Conservation (phyloP, 2,797 vertebrate genomes). For the Gobionotothen gibberifrons region DNA sequence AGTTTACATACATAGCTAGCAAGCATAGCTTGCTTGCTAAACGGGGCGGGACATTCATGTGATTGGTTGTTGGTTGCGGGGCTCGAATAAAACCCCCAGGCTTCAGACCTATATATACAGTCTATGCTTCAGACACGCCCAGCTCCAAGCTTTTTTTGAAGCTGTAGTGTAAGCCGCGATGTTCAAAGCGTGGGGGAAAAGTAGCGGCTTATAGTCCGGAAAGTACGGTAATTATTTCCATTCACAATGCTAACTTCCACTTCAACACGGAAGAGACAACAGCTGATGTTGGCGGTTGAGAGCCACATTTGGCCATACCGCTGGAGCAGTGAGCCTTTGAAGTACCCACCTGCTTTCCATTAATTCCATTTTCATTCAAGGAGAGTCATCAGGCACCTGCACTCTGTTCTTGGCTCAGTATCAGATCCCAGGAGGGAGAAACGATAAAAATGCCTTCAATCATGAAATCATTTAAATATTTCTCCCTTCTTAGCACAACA, state of each 20-base stretch:
- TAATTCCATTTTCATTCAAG: conserved; percentile 72
- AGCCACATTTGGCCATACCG: conserved; percentile 57
- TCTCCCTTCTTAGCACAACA: conserved; percentile 18
- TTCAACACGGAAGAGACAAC: conserved; percentile 48
- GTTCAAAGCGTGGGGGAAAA: too few relatives aligned
- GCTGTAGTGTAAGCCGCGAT: too few relatives aligned
- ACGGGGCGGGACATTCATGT: too few relatives aligned
- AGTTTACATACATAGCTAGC: too few relatives aligned
- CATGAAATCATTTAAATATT: conserved; percentile 33
- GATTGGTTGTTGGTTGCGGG: too few relatives aligned
- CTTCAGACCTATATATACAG: too few relatives aligned
- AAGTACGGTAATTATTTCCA: conserved; percentile 70
- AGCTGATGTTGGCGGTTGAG: conserved; percentile 64
- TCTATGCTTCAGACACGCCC: too few relatives aligned
- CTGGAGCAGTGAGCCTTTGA: conserved; percentile 69
- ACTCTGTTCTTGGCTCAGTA: conserved; percentile 58
- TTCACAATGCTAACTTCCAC: conserved; percentile 54
- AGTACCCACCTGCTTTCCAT: conserved; percentile 77
- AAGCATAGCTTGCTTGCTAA: too few relatives aligned
- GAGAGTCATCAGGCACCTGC: conserved; percentile 71
- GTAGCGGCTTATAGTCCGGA: too few relatives aligned
- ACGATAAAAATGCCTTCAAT: conserved; percentile 53
- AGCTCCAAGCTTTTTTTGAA: too few relatives aligned
- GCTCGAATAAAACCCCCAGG: too few relatives aligned
- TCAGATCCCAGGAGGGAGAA: conserved; percentile 54